Percentiles rank a stretch among this genome's conserved stretches.
Evolutionary conservation across 2,113 vertebrate genomes (phyloP).

Genomic region (Nycticorax nycticorax): DNA sequence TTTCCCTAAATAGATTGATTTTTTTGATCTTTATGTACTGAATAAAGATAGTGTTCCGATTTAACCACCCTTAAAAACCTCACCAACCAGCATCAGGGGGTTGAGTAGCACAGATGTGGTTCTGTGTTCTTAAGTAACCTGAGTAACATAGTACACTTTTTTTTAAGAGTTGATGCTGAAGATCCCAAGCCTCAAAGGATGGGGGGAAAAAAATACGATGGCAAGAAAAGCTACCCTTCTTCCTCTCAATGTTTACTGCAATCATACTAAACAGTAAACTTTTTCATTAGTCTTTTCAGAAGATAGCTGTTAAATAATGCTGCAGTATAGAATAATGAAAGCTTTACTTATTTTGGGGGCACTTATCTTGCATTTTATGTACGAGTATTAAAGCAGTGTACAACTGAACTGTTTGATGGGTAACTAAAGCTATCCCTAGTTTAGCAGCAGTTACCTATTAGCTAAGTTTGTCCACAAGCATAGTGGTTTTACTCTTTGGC

Average conservation of each 20-base stretch:
- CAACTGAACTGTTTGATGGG: not conserved
- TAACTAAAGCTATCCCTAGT: not conserved
- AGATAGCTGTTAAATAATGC: not conserved
- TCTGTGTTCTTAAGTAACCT: conserved; percentile 36
- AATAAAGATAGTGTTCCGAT: conserved; percentile 55
- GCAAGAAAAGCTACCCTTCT: not conserved
- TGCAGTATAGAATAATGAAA: not conserved
- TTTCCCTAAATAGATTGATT: conserved; percentile 22
- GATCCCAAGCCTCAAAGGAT: not conserved
- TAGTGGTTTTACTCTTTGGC: not conserved
- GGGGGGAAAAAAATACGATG: not conserved
- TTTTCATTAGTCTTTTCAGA: not conserved
- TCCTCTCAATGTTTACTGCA: not conserved
- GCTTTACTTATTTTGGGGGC: not conserved
- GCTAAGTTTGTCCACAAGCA: not conserved
- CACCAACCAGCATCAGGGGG: not conserved
- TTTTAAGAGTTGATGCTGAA: not conserved
- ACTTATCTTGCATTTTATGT: not conserved
- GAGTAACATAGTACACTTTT: not conserved
- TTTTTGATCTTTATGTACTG: not conserved
- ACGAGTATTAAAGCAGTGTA: not conserved
- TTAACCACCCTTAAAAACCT: conserved; percentile 31
- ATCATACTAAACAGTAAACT: not conserved
- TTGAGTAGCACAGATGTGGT: conserved; percentile 16
- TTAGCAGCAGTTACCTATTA: not conserved